Base-by-base conservation (phyloP, 2,888 invertebrate species). In the Hoplodrina ambigua region DNA sequence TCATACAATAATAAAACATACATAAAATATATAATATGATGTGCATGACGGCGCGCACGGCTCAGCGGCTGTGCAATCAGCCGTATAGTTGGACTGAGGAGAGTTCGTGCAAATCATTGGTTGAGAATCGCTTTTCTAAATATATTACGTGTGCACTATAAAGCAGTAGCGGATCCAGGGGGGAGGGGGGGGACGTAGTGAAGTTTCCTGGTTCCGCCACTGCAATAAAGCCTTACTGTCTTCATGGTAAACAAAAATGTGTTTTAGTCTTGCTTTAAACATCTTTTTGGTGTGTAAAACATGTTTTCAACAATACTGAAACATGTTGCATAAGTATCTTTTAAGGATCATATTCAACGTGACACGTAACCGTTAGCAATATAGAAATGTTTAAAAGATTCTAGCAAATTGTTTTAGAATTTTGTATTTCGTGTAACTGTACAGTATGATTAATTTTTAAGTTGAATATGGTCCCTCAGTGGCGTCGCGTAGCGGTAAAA, bases 51-150 rank as follows among this genome's bases (percentile, higher is more conserved):
- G 25, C 25, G 25, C 25, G 2, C 25, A 25, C 25, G 25, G 25
- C 25, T 25, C 25, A 25, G 25, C 25, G 5, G 17, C 49, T 13
- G 37, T 6, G 30, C 17, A 30, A 0, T n/a, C 41, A 41, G 41
- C 13, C 11, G 2, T 41, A 11, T 11, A 20, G 10, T 41, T 44
- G 5, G 20, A 67, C 13, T 33, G n/a, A 37, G 15, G 7, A 54
- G 53, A 37, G 17, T 37, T n/a, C 3, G 25, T 25, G 37, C 3
- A 20, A 33, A 25, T 44, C 67, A 7, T 11, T 17, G 37, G n/a
- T 72, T 73, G 53, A 70, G 52, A n/a, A 50, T 50, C 19, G 25
- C 52, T 57, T 17, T n/a, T 49, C 10, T 41, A 20, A 55, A 33
- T n/a, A 74, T n/a, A 46, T 72, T 49, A 46, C 11, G 25, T 41